Percentiles rank a stretch among this genome's conserved stretches.
phyloP scores from a whole-genome alignment of 2,113 vertebrate species.

The Hepsetus odoe region DNA sequence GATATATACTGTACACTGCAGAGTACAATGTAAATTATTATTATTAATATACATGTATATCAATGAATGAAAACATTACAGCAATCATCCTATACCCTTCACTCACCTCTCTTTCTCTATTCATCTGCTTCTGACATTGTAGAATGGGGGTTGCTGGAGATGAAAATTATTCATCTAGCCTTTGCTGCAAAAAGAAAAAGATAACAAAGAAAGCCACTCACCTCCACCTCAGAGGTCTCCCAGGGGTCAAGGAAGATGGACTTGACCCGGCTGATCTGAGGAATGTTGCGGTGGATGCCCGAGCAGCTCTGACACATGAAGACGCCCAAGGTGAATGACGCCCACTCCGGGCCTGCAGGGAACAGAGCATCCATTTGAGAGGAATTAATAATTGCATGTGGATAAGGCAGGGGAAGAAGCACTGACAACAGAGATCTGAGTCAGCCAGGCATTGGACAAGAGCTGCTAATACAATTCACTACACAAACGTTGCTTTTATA shows the following conservation, averaged over 20 bases:
- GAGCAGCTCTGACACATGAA: conserved; percentile 95
- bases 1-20: no score
- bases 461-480: no score
- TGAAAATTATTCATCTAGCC: conserved; percentile 39
- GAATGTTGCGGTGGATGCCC: conserved; percentile 88
- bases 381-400: background rate
- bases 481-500: no score
- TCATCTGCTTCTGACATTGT: conserved; percentile 4
- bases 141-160: conserved; percentile 47
- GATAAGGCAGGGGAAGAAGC: background rate
- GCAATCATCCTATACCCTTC: background rate
- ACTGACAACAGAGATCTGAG: background rate
- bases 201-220: conserved; percentile 53
- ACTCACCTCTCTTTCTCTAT: background rate
- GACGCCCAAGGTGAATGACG: conserved; percentile 89
- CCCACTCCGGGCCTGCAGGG: conserved; percentile 90
- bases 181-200: conserved; percentile 13
- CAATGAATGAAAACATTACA: background rate
- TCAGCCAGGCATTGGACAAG: background rate
- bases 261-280: conserved; percentile 92
- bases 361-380: conserved; percentile 11
- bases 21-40: no score
- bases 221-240: conserved; percentile 91
- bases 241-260: conserved; percentile 87
- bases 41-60: background rate